Evolutionary conservation across 2,888 invertebrate genomes (phyloP).

Genomic region (Patella caerulea): DNA sequence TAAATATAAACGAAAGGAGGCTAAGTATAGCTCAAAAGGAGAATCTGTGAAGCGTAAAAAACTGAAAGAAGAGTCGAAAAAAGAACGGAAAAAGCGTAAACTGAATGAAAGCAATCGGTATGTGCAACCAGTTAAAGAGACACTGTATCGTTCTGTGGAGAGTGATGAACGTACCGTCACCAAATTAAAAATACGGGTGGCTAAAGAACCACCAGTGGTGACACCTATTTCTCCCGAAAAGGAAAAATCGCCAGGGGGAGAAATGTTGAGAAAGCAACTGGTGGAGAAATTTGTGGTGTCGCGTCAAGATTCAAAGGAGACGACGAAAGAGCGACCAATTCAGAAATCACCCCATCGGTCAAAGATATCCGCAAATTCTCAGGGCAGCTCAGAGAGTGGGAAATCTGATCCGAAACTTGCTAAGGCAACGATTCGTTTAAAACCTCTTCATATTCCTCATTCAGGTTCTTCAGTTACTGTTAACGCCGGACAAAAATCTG

Average conservation of each 20-base stretch:
- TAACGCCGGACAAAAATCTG: slow-evolving; percentile 20
- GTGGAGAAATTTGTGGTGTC: slow-evolving; percentile 31
- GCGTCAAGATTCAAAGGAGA: slow-evolving; percentile 18
- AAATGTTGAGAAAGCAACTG: slow-evolving; percentile 25
- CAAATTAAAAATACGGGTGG: slow-evolving; percentile 57
- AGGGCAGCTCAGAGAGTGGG: slow-evolving; percentile 38
- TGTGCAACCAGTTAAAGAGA: slow-evolving; percentile 45
- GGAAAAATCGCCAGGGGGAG: slow-evolving; percentile 21
- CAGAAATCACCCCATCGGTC: slow-evolving; percentile 41
- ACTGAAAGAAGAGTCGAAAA: slow-evolving; percentile 57
- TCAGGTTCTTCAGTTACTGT: slow-evolving; percentile 40
- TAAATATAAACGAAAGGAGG: slow-evolving; percentile 59
- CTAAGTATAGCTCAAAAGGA: slow-evolving; percentile 46
- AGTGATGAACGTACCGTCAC: slow-evolving; percentile 55
- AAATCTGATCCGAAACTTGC: slow-evolving; percentile 61
- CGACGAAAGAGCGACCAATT: slow-evolving; percentile 23
- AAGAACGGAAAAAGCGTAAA: slow-evolving; percentile 57
- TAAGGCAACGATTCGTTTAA: slow-evolving; percentile 65
- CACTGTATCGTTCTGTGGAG: slow-evolving; percentile 58
- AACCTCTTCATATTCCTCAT: slow-evolving; percentile 80
- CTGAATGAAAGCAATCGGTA: slow-evolving; percentile 42
- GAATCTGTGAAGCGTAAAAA: slow-evolving; percentile 55
- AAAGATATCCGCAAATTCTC: slow-evolving; percentile 35
- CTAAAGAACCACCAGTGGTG: slow-evolving; percentile 47
- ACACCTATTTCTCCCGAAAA: slow-evolving; percentile 20